Evolutionary conservation across 2,113 vertebrate genomes (phyloP), one percentile per base, ranked within the genome.

Genomic region (Caranx melampygus): DNA sequence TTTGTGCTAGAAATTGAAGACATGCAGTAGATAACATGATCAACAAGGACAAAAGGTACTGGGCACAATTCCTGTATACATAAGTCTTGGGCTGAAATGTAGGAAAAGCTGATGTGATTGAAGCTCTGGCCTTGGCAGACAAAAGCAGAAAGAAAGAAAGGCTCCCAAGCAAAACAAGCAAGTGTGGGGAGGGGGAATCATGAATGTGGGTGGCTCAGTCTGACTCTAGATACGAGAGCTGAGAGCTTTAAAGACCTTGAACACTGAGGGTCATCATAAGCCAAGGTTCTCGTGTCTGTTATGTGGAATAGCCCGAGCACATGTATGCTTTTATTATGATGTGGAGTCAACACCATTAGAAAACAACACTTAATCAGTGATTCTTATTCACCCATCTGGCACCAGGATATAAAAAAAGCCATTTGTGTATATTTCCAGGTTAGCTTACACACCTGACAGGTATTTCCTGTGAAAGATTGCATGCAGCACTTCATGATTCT

Each of bases 71-170:
- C 9, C 15, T 21, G 64, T 31, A 52, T 26, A 54, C 37, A 31
- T 20, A 77, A 71, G 35, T 57, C 54, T 67, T 42, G 49, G n/a
- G 81, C 31, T 49, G 55, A 76, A 61, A 58, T 78, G 55, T 49
- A 51, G 47, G 59, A 37, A 34, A 73, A 81, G 16, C 21, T 7
- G 37, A 65, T 37, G 69, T 49, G n/a, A 52, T 60, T 31, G n/a
- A 31, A 33, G 77, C 79, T 26, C 26, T 59, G 87, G 64, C 90
- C 91, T 94, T 93, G 92, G 87, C 75, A 87, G 68, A 90, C 84
- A 91, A 91, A 90, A 81, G 79, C 82, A 72, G 76, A 57, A 59
- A 68, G 76, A 57, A 59, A 68, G 75, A n/a, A 66, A 66, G 33
- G 42, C 81, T 75, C 4, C 13, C n/a, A 33, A 68, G 58, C 20